Conservation (phyloP, 2,888 invertebrate genomes). For the Caprella mutica region DNA sequence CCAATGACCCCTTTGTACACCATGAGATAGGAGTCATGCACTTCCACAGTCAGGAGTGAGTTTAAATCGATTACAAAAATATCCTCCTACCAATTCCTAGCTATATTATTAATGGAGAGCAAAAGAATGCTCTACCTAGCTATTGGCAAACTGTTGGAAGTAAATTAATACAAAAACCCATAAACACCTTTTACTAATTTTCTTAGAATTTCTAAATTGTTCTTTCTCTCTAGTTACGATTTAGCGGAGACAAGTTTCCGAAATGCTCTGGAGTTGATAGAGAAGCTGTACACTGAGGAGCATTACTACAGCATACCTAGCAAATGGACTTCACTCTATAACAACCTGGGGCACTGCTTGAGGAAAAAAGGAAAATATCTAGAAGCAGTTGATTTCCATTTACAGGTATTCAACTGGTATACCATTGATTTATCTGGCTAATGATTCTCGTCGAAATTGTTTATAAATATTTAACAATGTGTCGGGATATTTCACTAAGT, state of each 20-base stretch:
- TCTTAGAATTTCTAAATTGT: too few relatives aligned
- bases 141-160: background rate
- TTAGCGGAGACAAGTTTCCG: constrained; percentile 60
- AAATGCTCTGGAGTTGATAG: constrained; percentile 56
- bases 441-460: too few relatives aligned
- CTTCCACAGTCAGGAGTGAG: constrained; percentile 64
- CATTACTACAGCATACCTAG: constrained; percentile 48
- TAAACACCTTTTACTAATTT: too few relatives aligned
- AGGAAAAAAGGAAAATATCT: constrained; percentile 68
- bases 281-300: constrained; percentile 40
- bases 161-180: background rate
- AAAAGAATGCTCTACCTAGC: background rate
- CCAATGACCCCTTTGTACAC: constrained; percentile 77
- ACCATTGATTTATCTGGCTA: too few relatives aligned
- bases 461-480: too few relatives aligned
- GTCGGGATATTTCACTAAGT: too few relatives aligned
- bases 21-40: constrained; percentile 94
- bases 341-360: constrained; percentile 78
- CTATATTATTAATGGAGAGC: too few relatives aligned
- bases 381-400: constrained; percentile 72
- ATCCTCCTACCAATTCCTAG: background rate
- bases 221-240: constrained; percentile 53
- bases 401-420: constrained; percentile 45
- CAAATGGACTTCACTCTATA: constrained; percentile 77
- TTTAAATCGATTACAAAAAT: constrained; percentile 1